Percentiles rank a stretch among this genome's conserved stretches.
Evolutionary conservation across 1,140 invertebrate genomes (phyloP).

Genomic region (Drosophila ficusphila): DNA sequence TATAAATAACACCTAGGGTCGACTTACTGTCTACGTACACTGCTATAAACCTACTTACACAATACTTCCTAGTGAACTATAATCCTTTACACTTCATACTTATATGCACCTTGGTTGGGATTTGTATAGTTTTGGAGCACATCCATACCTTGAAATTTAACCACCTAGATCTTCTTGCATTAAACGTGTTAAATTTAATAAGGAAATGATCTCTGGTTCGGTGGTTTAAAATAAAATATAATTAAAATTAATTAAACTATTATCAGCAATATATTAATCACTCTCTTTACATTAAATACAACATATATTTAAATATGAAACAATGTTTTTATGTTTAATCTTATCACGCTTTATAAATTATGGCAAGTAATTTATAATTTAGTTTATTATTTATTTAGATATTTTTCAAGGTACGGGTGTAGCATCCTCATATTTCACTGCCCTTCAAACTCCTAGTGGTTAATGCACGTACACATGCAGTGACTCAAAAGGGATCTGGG

Average conservation of each 20-base stretch:
- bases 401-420: not conserved
- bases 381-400: not conserved
- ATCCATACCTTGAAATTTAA: not conserved
- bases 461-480: slow-evolving; percentile 26
- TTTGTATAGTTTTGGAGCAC: not conserved
- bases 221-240: too few species aligned
- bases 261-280: too few species aligned
- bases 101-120: slow-evolving; percentile 25
- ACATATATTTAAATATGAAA: too few species aligned
- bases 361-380: too few species aligned
- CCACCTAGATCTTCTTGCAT: too few species aligned
- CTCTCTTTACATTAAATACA: too few species aligned
- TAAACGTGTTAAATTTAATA: too few species aligned
- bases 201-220: too few species aligned
- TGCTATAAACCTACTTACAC: not conserved
- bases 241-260: too few species aligned
- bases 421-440: slow-evolving; percentile 4
- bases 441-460: slow-evolving; percentile 6
- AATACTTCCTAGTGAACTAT: not conserved
- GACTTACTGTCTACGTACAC: slow-evolving; percentile 8
- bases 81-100: not conserved
- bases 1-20: not conserved
- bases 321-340: too few species aligned
- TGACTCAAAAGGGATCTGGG: not conserved
- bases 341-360: too few species aligned